Conservation (phyloP, 1,140 invertebrate genomes). For the Drosophila watanabei region DNA sequence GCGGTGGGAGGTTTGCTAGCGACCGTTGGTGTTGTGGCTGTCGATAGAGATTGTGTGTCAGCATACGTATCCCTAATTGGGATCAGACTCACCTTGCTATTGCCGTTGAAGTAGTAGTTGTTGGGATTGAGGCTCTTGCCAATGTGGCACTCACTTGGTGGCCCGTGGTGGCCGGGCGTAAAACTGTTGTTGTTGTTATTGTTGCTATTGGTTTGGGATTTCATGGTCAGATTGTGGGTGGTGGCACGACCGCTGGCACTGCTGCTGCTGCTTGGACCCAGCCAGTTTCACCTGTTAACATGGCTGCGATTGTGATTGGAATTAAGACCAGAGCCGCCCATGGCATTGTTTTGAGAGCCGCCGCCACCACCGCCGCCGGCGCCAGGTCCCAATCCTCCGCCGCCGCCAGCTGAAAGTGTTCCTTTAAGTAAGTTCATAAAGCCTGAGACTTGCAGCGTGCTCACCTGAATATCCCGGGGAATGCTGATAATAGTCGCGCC, state of each 20-base stretch:
- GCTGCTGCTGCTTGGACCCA: constrained; percentile 56
- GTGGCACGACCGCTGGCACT: constrained; percentile 54
- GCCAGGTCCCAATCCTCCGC: constrained; percentile 8
- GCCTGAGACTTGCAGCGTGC: background rate
- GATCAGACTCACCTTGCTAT: constrained; percentile 46
- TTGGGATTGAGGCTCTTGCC: constrained; percentile 44
- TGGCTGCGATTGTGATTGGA: constrained; percentile 84
- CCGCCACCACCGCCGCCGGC: constrained; percentile 27
- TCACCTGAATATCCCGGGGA: constrained; percentile 77
- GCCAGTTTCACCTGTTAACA: constrained; percentile 85
- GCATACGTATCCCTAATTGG: background rate
- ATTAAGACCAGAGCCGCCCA: constrained; percentile 66
- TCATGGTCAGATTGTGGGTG: constrained; percentile 60
- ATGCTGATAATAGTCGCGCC: constrained; percentile 81
- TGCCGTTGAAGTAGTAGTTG: constrained; percentile 35
- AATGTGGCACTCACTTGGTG: constrained; percentile 39
- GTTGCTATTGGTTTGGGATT: constrained; percentile 50
- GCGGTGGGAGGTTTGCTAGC: constrained; percentile 57
- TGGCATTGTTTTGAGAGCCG: constrained; percentile 64
- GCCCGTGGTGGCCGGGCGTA: constrained; percentile 25
- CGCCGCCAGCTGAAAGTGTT: constrained; percentile 36
- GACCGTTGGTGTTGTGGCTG: constrained; percentile 48
- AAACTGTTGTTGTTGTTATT: constrained; percentile 36
- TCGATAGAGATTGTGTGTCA: background rate
- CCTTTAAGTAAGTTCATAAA: background rate